These are phyloP conservation scores for Drosophila antonietae DNA, from an alignment of 2,888 invertebrate genomes.

Conservation along the genomic window DNA sequence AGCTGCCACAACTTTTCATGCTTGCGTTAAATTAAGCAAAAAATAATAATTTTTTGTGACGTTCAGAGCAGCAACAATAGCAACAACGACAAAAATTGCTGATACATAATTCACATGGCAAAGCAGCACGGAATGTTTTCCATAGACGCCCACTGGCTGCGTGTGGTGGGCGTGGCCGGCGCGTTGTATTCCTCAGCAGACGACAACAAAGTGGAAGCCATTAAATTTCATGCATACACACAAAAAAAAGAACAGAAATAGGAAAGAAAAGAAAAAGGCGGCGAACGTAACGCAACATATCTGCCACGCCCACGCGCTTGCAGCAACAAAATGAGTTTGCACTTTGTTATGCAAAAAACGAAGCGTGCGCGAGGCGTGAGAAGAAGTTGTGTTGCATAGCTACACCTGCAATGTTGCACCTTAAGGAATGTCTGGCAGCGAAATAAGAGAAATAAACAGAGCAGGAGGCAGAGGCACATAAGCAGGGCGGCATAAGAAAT, in stretches of 20 bases:
- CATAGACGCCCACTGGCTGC: conserved; percentile 46
- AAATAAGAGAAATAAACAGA: conserved; percentile 9
- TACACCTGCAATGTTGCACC: conserved; percentile 74
- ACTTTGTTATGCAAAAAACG: conserved; percentile 78
- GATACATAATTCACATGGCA: conserved; percentile 78
- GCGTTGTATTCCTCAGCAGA: conserved; percentile 49
- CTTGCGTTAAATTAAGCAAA: conserved; percentile 67
- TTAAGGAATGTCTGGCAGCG: conserved; percentile 63
- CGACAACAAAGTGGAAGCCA: conserved; percentile 79
- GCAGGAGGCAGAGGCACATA: conserved; percentile 22
- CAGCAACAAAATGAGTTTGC: conserved; percentile 77
- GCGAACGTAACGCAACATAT: conserved; percentile 45
- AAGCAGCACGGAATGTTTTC: conserved; percentile 75
- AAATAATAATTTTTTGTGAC: conserved; percentile 46
- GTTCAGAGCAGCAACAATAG: conserved; percentile 24
- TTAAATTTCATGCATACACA: conserved; percentile 80
- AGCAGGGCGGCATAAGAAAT: conserved; percentile 56
- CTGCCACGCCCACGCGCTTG: conserved; percentile 77
- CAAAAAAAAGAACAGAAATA: conserved; percentile 17
- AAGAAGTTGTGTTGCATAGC: conserved; percentile 9
- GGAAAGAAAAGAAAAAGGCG: neutral
- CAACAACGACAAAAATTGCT: conserved; percentile 40
- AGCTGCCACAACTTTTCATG: conserved; percentile 50
- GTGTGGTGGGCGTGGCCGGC: conserved; percentile 49
- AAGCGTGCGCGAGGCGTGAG: conserved; percentile 33